Percentiles rank a stretch among this genome's conserved stretches.
Evolutionary conservation across 2,113 vertebrate species (phyloP).

Genomic region (Raja brachyura): DNA sequence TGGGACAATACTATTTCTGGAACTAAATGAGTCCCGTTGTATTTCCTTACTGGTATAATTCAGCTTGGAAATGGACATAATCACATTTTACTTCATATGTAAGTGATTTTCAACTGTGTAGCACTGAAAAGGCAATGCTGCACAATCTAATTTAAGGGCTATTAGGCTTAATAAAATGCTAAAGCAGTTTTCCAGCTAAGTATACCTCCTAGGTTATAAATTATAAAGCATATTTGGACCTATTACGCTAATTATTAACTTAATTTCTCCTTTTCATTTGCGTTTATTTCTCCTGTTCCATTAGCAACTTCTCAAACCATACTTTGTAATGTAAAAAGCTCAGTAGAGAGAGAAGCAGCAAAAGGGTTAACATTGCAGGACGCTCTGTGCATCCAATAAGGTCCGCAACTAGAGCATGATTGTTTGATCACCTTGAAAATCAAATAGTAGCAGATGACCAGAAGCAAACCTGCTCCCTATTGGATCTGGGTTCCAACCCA

Average conservation of each 20-base stretch:
- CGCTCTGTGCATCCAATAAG: background rate
- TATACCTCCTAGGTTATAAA: background rate
- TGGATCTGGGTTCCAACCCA: too few relatives aligned
- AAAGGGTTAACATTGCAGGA: background rate
- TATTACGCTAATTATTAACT: background rate
- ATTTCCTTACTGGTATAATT: too few relatives aligned
- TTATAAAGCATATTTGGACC: conserved; percentile 4
- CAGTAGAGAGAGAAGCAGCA: background rate
- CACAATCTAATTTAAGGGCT: too few relatives aligned
- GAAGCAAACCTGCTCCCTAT: too few relatives aligned
- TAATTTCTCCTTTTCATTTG: background rate
- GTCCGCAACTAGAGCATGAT: background rate
- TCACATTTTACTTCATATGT: too few relatives aligned
- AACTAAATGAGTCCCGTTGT: too few relatives aligned
- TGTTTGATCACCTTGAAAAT: background rate
- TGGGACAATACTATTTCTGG: too few relatives aligned
- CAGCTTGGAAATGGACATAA: too few relatives aligned
- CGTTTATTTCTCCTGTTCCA: too few relatives aligned
- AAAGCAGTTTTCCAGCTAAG: background rate
- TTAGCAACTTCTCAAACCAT: background rate
- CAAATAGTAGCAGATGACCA: too few relatives aligned
- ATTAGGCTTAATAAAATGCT: background rate
- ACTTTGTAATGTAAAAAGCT: background rate
- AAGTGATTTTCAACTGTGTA: too few relatives aligned
- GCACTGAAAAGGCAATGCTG: too few relatives aligned